Percentiles rank a stretch among this genome's conserved stretches.
Evolutionary conservation across 2,888 invertebrate genomes (phyloP).

Genomic region (Biston stratarius): DNA sequence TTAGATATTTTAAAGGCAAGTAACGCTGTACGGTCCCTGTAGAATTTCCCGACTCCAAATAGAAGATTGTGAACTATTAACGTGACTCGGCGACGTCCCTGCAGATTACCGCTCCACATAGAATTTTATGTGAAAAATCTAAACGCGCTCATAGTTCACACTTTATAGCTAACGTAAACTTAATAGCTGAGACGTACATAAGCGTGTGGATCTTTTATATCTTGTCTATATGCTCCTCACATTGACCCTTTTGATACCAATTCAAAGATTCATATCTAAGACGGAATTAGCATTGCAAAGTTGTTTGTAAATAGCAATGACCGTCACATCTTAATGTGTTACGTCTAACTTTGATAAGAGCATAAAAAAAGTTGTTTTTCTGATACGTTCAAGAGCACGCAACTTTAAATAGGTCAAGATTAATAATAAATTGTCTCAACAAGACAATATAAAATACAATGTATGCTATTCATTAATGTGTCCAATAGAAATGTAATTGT

Average conservation of each 20-base stretch:
- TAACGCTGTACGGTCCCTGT: slow-evolving; percentile 46
- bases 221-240: slow-evolving; percentile 38
- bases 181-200: slow-evolving; percentile 37
- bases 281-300: slow-evolving; percentile 18
- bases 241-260: slow-evolving; percentile 20
- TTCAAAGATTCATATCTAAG: slow-evolving; percentile 5
- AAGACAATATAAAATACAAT: slow-evolving; percentile 18
- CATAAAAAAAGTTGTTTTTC: slow-evolving; percentile 23
- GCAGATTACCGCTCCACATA: slow-evolving; percentile 52
- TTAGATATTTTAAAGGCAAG: slow-evolving; percentile 49
- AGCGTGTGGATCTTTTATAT: slow-evolving; percentile 29
- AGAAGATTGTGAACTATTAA: slow-evolving; percentile 70
- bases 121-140: slow-evolving; percentile 54
- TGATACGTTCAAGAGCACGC: slow-evolving; percentile 7
- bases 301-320: slow-evolving; percentile 19
- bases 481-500: slow-evolving; percentile 48
- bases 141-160: slow-evolving; percentile 49
- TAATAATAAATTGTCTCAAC: neutral
- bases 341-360: slow-evolving; percentile 13
- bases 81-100: slow-evolving; percentile 53
- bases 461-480: slow-evolving; percentile 19
- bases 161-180: slow-evolving; percentile 50
- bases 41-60: slow-evolving; percentile 59
- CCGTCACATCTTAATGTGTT: slow-evolving; percentile 6
- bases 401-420: slow-evolving; percentile 10